Evolutionary conservation across 2,113 vertebrate species (phyloP), one percentile per base, ranked within the genome.

Genomic region (Andinoacara biseriatus): DNA sequence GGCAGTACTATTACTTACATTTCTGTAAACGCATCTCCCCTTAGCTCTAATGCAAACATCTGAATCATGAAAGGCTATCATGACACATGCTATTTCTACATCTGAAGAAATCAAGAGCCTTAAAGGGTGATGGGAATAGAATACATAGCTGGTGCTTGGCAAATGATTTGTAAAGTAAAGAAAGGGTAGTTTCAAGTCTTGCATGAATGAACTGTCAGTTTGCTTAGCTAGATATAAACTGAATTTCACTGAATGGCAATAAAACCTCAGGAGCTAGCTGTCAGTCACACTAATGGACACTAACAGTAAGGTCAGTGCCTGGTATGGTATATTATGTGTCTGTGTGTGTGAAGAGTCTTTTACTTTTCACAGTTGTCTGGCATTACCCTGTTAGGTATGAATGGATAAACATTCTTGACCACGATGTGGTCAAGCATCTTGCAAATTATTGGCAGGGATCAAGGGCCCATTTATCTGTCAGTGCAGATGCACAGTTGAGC

Each of bases 241-340:
- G 13, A 67, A 59, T 49, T 84, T 74, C 43, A 20, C 69, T 74
- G 78, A 81, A 90, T 84, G 63, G 82, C 60, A 89, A 91, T 52
- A 72, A 67, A 69, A 75, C 24, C 76, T 80, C 78, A 26, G 67
- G 69, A 88, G 76, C 61, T 49, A 57, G 58, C 78, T 87, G 88
- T 79, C 91, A 86, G 65, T 93, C 88, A 91, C 74, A 74, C 8
- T 85, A 89, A 93, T 83, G 76, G 86, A 89, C 65, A 80, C 74
- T 76, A 89, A 87, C 84, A 81, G 74, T 80, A 31, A 80, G 62
- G 81, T 88, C 67, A 63, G 1, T 81, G 31, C 26, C 60, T 60
- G 10, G 31, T 24, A 6, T 63, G 63, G 58, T 59, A 31, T 29
- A 63, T 7, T 62, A 20, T 29, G 7, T 69, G 29, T 59, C 3